Evolutionary conservation across 1,140 invertebrate genomes (phyloP), one percentile per base, ranked within the genome.

Genomic region (Aricia agestis): DNA sequence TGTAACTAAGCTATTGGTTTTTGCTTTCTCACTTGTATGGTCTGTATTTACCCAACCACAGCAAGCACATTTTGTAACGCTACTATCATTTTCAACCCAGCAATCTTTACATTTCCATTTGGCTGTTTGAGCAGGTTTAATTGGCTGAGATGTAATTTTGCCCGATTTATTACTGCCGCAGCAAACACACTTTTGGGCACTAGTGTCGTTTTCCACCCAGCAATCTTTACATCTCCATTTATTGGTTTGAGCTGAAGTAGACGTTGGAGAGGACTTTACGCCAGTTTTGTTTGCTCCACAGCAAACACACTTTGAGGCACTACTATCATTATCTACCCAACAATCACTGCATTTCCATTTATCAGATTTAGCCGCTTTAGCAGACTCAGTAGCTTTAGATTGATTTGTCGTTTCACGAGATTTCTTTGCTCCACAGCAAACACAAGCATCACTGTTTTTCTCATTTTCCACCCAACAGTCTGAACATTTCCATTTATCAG

Each of bases 381-480:
- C 19, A 9, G 19, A 63, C 1, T 69, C 59, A 19, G 57, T 32
- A 59, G 57, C n/a, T 36, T 68, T n/a, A 6, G 9, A 18, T 41
- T 65, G 59, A 63, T 10, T 18, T 63, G 6, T 4, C 6, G 59
- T n/a, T 68, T 76, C 79, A 13, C 79, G 70, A 32, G 86, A 90
- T 25, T 93, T 90, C 79, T 94, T 93, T 15, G 75, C 17, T 45
- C 81, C 84, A 66, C 91, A 87, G 76, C 93, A 94, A 10, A 89
- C 92, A 84, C 95, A 95, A 76, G 93, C 93, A 0, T 73, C 85
- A 41, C 80, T 83, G 19, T 87, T 87, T 45, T 76, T 71, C 63
- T 93, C 93, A 78, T 95, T 95, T 70, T 84, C 85, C 3, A 95
- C 75, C 91, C 94, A 92, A 76, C 95, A 95, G 15, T 88, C 84